Base-by-base conservation (phyloP, 2,797 vertebrate genomes). In the Lacerta viridis region DNA sequence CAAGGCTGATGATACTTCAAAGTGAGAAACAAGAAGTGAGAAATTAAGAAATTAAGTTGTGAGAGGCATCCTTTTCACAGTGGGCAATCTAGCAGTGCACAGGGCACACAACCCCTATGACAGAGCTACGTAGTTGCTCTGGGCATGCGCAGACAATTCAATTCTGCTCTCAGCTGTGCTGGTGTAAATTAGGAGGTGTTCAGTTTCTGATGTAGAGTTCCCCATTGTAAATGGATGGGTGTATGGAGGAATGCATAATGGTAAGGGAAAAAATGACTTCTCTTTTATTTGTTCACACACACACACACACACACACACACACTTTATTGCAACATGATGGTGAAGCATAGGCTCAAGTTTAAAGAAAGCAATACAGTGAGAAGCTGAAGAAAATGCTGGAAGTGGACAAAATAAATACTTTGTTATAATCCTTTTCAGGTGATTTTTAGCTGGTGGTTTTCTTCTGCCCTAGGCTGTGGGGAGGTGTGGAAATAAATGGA, bases 71-170 rank as follows among this genome's bases (percentile, higher is more conserved):
- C 41, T 85, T 87, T 87, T 89, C 85, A 41, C 77, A 78, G n/a
- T 25, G 71, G 25, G 9, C 7, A 23, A 29, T 15, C 55, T 36
- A 78, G 84, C 69, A 84, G 11, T 36, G 41, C 25, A 43, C 15
- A 61, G n/a, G 10, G 29, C 46, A n/a, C 66, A 36, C 71, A 84
- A 78, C 3, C 0, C 0, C 43, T 13, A 1, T 20, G 4, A 1
- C 0, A 0, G 11, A 72, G 81, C 39, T 0, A 0, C 17, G 39
- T 66, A 64, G n/a, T 3, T 74, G 41, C 83, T 39, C 82, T 43
- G 10, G 50, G 74, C 39, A 68, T 36, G 0, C n/a, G 25, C 2
- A 6, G 20, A 84, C 36, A 23, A n/a, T 7, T 3, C 59, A 23
- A 39, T 84, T 72, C 50, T 74, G 68, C 20, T 46, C 84, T 80